These are phyloP conservation scores for Atopsyche davidsoni DNA, from an alignment of 1,140 invertebrate species.

Conservation along the genomic window DNA sequence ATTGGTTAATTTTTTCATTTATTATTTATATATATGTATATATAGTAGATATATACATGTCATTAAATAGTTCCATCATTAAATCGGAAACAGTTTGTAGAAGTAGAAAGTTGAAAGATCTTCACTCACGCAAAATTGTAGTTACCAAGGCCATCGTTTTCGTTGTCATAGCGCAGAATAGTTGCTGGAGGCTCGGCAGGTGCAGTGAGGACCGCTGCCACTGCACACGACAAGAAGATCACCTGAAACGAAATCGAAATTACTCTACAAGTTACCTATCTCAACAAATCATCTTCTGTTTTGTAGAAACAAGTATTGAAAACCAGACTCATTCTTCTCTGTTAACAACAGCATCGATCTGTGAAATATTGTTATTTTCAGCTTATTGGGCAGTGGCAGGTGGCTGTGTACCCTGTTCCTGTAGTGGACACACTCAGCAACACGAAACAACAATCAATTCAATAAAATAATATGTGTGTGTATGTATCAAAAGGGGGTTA, in stretches of 20 bases:
- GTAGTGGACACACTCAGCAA: no score
- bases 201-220: conserved; percentile 1
- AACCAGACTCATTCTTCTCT: neutral
- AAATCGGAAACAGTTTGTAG: no score
- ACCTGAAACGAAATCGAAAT: neutral
- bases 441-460: no score
- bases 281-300: neutral
- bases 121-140: conserved; percentile 21
- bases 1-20: neutral
- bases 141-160: conserved; percentile 15
- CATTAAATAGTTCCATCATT: no score
- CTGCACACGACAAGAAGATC: neutral
- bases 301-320: neutral
- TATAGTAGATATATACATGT: neutral
- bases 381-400: no score
- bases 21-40: neutral
- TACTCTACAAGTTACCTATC: neutral
- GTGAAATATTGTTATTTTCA: neutral
- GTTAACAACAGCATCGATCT: neutral
- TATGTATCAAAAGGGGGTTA: no score
- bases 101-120: neutral
- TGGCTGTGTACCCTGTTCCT: no score
- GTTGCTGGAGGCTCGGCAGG: neutral
- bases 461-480: no score
- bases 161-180: conserved; percentile 15